Evolutionary conservation across 2,113 vertebrate genomes (phyloP), one percentile per base, ranked within the genome.

Genomic region (Istiophorus platypterus): DNA sequence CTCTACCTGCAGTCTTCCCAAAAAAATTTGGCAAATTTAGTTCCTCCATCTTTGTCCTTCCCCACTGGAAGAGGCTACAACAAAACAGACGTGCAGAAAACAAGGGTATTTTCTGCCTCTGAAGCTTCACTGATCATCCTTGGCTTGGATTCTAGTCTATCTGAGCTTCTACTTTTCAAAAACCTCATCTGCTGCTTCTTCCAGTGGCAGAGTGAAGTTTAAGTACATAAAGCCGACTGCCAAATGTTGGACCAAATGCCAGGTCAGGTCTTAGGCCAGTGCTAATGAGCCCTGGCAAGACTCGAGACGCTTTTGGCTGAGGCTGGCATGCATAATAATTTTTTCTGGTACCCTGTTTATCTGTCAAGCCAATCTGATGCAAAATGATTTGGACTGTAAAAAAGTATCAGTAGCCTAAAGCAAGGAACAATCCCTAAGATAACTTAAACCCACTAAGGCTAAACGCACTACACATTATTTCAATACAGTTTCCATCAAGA

Each of bases 181-280:
- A 42, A 34, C 62, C 52, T 78, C 57, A 47, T 59, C 58, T 62
- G 62, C 49, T 67, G 70, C 71, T 45, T 81, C 42, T 63, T 74
- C 51, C 37, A 7, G 18, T 4, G 22, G 52, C 52, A 54, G 24
- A 68, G 70, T 54, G 31, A 78, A 15, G 64, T 73, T 76, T 29
- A n/a, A 73, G 49, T 8, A 68, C 27, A 41, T 29, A 65, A 14
- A 66, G 7, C 31, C 72, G 9, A 54, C 58, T 58, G 76, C 80
- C 66, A 81, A 86, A 49, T 31, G 54, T 27, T 26, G 41, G 29
- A 56, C 62, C 42, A 7, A 20, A 72, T 62, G 72, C 67, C 51
- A 59, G 62, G 75, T 64, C 76, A 77, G 72, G 72, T 69, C 71
- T 73, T 4, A 64, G 49, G 52, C 58, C 0, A 7, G 31, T 13